Evolutionary conservation across 2,113 vertebrate species (phyloP).

Genomic region (Ptychochromis oligacanthus): DNA sequence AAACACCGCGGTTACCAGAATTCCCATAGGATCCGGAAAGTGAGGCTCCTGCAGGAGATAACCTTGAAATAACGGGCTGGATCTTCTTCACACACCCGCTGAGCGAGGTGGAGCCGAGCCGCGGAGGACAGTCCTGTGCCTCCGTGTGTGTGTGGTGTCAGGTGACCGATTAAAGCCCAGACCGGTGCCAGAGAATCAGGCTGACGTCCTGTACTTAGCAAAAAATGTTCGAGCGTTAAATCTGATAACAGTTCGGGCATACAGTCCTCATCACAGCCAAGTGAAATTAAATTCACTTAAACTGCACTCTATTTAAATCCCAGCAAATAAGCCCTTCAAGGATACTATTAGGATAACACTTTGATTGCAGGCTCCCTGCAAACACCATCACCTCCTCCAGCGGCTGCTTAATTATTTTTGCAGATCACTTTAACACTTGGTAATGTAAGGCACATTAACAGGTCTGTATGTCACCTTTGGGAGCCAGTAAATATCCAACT

Average conservation of each 20-base stretch:
- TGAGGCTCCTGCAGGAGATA: conserved; percentile 54
- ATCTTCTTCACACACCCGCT: conserved; percentile 39
- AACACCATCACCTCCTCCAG: neutral
- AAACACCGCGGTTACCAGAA: conserved; percentile 50
- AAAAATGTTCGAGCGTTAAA: neutral
- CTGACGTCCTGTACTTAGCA: neutral
- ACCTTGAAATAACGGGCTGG: conserved; percentile 65
- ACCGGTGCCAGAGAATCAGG: conserved; percentile 21
- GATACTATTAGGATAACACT: neutral
- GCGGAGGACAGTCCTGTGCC: neutral
- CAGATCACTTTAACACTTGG: conserved; percentile 15
- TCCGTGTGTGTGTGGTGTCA: conserved; percentile 40
- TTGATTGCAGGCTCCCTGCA: neutral
- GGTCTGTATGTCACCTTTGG: neutral
- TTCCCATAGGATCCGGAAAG: conserved; percentile 63
- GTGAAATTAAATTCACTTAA: neutral
- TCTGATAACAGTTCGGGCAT: neutral
- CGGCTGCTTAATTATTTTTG: neutral
- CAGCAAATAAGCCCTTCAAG: neutral
- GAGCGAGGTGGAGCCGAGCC: conserved; percentile 54
- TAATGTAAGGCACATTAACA: neutral
- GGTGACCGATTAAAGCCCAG: conserved; percentile 55
- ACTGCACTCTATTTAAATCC: neutral
- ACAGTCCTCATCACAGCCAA: neutral
- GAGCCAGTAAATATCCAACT: neutral